These are phyloP conservation scores for rabbit (Oryctolagus cuniculus) DNA, from an alignment of 2,113 vertebrate species.

Conservation along the genomic window mOryCun1.1 NC_091435.1:38377001-38377500, in stretches of 20 bases:
- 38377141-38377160: neutral
- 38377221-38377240: neutral
- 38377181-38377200: neutral
- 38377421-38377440: neutral
- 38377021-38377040: too few relatives aligned
- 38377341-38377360: neutral
- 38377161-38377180: neutral
- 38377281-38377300: neutral
- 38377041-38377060: too few relatives aligned
- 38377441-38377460: conserved; percentile 6
- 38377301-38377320: neutral
- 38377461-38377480: neutral
- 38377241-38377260: neutral
- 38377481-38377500: neutral
- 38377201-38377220: neutral
- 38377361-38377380: neutral
- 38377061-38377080: too few relatives aligned
- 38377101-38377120: neutral
- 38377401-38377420: neutral
- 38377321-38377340: neutral
- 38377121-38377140: neutral
- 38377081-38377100: neutral
- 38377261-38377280: neutral
- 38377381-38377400: neutral
- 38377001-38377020: too few relatives aligned